Evolutionary conservation across 2,797 vertebrate genomes (phyloP).

Genomic region (Acanthiza pusilla): DNA sequence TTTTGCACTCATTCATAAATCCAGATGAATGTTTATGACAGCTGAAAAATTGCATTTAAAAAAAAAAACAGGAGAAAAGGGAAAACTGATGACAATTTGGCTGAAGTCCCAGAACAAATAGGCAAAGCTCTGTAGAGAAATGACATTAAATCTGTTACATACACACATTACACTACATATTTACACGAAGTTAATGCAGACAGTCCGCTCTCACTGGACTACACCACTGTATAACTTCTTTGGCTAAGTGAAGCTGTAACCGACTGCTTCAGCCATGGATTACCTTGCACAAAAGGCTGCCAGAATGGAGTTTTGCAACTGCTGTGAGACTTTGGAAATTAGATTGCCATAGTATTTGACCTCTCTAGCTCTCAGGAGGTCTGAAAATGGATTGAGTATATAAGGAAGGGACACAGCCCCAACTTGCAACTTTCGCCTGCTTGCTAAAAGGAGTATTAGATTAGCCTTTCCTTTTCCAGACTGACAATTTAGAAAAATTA

Average conservation of each 20-base stretch:
- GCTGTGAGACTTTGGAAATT: neutral
- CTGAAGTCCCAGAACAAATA: neutral
- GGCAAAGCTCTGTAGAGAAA: neutral
- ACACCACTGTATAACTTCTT: neutral
- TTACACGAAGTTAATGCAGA: neutral
- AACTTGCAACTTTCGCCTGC: rapidly evolving
- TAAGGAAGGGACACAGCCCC: neutral
- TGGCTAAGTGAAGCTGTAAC: neutral
- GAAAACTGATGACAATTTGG: neutral
- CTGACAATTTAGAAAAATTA: neutral
- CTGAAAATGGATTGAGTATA: neutral
- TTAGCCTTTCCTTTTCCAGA: neutral
- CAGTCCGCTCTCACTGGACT: neutral
- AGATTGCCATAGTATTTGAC: neutral
- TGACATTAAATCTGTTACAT: neutral
- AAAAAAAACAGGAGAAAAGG: neutral
- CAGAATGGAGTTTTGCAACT: neutral
- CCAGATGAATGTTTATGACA: neutral
- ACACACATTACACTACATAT: neutral
- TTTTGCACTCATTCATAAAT: neutral
- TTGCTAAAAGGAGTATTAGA: neutral
- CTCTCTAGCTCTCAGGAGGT: neutral
- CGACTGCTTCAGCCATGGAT: neutral
- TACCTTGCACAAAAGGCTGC: neutral
- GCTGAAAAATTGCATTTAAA: neutral